Percentiles rank a stretch among this genome's conserved stretches.
Conservation (phyloP, 1,140 invertebrate species). For the Zaprionus taronus region DNA sequence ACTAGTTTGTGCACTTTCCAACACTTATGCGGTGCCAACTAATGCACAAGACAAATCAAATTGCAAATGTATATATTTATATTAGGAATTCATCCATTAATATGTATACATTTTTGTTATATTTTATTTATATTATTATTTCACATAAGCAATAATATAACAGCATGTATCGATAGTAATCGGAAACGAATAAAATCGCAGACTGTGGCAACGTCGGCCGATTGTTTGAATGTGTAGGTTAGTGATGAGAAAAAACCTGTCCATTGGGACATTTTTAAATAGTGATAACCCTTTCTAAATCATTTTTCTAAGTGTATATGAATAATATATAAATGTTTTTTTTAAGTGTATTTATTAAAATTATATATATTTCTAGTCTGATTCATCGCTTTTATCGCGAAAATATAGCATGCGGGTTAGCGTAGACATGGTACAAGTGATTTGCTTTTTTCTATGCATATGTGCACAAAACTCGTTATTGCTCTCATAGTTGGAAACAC, state of each 20-base stretch:
- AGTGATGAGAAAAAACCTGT: background rate
- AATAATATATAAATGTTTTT: too few species aligned
- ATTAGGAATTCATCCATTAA: background rate
- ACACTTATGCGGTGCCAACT: conserved; percentile 34
- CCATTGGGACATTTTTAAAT: too few species aligned
- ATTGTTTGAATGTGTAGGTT: background rate
- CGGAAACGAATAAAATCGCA: background rate
- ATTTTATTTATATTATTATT: background rate
- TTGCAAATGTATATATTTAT: background rate
- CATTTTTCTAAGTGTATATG: too few species aligned
- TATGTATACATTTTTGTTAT: background rate
- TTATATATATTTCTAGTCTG: too few species aligned
- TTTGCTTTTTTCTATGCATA: conserved; percentile 94
- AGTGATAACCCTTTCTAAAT: too few species aligned
- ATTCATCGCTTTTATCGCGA: conserved; percentile 79
- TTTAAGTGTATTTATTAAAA: too few species aligned
- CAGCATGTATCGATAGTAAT: conserved; percentile 2
- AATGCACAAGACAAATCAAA: background rate
- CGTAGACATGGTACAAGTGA: conserved; percentile 96
- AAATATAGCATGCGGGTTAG: conserved; percentile 92
- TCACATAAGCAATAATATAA: background rate
- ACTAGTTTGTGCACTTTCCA: conserved; percentile 16
- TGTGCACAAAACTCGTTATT: conserved; percentile 86
- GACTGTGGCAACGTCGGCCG: background rate
- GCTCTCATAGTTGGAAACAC: conserved; percentile 94